Evolutionary conservation across 2,797 vertebrate species (phyloP), one percentile per base, ranked within the genome.

Genomic region (Hipposideros larvatus): DNA sequence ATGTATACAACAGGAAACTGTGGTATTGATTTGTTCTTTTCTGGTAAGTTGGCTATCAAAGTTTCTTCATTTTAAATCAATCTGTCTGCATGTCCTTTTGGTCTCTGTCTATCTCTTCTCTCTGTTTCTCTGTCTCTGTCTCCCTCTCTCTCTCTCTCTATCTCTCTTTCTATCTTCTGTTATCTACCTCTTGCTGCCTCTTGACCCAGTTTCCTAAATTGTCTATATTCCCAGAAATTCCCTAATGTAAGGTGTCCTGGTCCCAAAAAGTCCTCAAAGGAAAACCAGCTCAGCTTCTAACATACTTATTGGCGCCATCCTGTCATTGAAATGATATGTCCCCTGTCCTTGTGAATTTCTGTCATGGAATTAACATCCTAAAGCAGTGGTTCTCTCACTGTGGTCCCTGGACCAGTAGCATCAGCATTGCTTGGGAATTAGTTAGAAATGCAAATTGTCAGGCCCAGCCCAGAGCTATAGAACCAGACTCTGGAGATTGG

Each of bases 1-100:
- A 95, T 92, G 96, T 94, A 84, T 95, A 96, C 78, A 94, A 91
- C 26, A 96, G 79, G 82, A 97, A 96, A 95, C 74, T 61, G 31
- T 87, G 48, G n/a, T 80, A 96, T 95, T 8, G 90, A 95, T 93
- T 94, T 94, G 41, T 21, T 94, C 85, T 91, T 78, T 43, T 87
- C 82, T 95, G 43, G 51, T 66, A 96, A 94, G 59, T 88, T 93
- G 74, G 28, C 41, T 61, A 59, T 43, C 65, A 68, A 87, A 83
- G 13, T 13, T 93, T 93, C 79, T 97, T 94, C 88, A 84, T 96
- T 92, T 77, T 70, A 91, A 94, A 68, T 96, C 79, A 59, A 7
- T 73, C 28, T 73, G 9, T 51, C 15, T 68, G 34, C 68, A 63
- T 71, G 26, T 82, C 26, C 70, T 90, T 41, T 73, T 11, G 28